Evolutionary conservation across 2,113 vertebrate genomes (phyloP), one percentile per base, ranked within the genome.

Genomic region (Alethe diademata): DNA sequence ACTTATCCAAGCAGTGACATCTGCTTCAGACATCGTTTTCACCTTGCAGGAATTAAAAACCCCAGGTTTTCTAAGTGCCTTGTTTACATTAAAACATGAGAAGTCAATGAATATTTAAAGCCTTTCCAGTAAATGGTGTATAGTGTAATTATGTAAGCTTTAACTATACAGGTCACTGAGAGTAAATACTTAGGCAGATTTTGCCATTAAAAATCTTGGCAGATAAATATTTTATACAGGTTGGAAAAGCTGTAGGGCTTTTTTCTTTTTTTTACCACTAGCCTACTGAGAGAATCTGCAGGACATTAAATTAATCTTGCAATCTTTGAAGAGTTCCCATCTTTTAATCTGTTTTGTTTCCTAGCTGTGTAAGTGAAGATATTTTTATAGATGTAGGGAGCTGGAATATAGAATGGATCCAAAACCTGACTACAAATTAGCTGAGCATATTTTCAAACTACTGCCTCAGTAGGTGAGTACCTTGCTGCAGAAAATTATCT

Each of bases 31-130:
- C 90, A 64, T 86, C 69, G 6, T 85, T 80, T 92, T 78, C 85
- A 96, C 92, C 92, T 92, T 86, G 87, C 80, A 96, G 88, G 48
- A 92, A 86, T 94, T 92, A 93, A 92, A 95, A 90, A 60, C 36
- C 7, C 45, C 75, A 91, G 84, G 90, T 92, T 91, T 92, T 73
- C 78, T 88, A 92, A 96, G 75, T 91, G 94, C 91, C 47, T 94
- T 94, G 88, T 95, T 96, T 96, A 95, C 92, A 93, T 96, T 95
- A 93, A 93, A 92, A 91, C 74, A 90, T 5, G 48, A 96, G 66
- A 86, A 95, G 80, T 62, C 78, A 81, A 95, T 96, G 92, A 96
- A 97, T 95, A 97, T 97, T 97, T 96, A 96, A 97, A 95, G 88
- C 57, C 61, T 70, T 92, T 93, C 88, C 93, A 92, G 91, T 92